These are phyloP conservation scores for Euphysa ruthae DNA, from an alignment of 30 jellyfish, hydroid and myxozoan species.

Conservation along the genomic window DNA sequence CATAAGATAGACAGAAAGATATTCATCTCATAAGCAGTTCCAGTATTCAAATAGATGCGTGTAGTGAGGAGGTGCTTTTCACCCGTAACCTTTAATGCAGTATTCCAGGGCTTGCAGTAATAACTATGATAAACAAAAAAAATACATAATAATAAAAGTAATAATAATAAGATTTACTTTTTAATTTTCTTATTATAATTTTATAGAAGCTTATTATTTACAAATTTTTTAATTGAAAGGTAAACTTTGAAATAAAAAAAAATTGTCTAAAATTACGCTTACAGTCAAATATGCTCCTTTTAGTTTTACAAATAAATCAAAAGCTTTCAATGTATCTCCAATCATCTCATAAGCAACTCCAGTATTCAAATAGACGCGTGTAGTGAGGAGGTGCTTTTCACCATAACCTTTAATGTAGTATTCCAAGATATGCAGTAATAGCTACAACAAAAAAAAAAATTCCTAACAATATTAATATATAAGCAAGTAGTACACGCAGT, in stretches of 20 bases:
- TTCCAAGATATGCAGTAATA: conserved; percentile 6
- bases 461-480: no score
- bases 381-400: conserved; percentile 34
- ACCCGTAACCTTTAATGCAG: conserved; percentile 41
- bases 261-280: no score
- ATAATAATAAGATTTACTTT: no score
- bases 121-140: conserved; percentile 1
- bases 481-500: no score
- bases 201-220: no score
- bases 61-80: conserved; percentile 39
- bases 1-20: no score
- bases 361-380: conserved; percentile 27
- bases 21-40: conserved; percentile 32
- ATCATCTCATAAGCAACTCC: conserved; percentile 38
- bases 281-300: no score
- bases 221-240: no score
- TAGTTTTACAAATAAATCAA: conserved; percentile 6
- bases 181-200: no score
- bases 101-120: conserved; percentile 12
- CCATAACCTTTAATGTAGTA: conserved; percentile 37
- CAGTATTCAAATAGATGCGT: conserved; percentile 30
- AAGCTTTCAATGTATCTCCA: conserved; percentile 1
- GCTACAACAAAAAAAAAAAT: conserved; percentile 8
- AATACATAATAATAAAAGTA: no score
- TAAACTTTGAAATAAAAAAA: no score